Conservation (phyloP, 2,113 vertebrate genomes). For the Pimephales promelas region DNA sequence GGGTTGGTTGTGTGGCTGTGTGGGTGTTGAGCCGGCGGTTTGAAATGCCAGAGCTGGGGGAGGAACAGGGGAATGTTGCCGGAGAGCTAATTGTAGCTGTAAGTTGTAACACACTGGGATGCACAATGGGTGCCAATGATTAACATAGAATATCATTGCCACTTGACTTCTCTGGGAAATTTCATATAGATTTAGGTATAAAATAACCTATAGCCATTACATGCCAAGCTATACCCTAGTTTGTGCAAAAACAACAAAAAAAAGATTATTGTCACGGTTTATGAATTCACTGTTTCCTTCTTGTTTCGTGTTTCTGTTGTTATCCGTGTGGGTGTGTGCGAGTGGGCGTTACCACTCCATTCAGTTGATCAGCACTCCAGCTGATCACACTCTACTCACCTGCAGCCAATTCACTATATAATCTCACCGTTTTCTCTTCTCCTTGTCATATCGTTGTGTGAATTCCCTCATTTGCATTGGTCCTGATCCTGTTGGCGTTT, state of each 20-base stretch:
- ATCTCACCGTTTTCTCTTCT: too few relatives aligned
- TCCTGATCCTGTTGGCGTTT: too few relatives aligned
- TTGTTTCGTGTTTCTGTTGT: too few relatives aligned
- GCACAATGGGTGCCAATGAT: constrained; percentile 31
- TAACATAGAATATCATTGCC: constrained; percentile 39
- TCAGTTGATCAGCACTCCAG: too few relatives aligned
- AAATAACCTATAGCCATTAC: background rate
- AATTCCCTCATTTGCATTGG: too few relatives aligned
- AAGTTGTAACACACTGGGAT: constrained; percentile 42
- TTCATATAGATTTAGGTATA: constrained; percentile 4
- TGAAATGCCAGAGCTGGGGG: constrained; percentile 45
- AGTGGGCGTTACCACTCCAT: too few relatives aligned
- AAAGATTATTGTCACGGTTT: too few relatives aligned
- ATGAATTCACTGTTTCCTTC: too few relatives aligned
- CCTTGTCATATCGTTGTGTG: too few relatives aligned
- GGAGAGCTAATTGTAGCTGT: constrained; percentile 50
- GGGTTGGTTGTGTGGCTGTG: constrained; percentile 48
- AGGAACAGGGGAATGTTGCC: constrained; percentile 19
- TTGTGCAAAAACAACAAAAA: background rate
- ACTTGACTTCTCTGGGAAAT: background rate
- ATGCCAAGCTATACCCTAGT: background rate
- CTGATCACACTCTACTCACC: too few relatives aligned
- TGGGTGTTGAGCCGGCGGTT: constrained; percentile 49
- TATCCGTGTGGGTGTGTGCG: too few relatives aligned
- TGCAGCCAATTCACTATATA: too few relatives aligned